These are phyloP conservation scores for Taurulus bubalis DNA, from an alignment of 2,113 vertebrate genomes.

Conservation along the genomic window DNA sequence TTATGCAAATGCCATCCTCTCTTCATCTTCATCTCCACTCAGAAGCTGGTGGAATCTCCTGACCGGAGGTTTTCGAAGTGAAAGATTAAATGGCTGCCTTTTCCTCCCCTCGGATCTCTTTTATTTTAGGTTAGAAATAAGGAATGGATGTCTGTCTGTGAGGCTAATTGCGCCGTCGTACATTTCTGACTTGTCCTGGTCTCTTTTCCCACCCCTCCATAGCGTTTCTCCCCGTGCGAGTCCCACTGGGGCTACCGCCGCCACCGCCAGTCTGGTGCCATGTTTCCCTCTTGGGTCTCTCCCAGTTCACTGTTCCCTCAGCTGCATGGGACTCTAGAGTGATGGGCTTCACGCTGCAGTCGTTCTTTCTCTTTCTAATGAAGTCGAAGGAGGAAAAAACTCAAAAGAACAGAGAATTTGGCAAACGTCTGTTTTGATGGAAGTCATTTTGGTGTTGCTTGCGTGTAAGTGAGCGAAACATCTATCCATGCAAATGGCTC, in stretches of 20 bases:
- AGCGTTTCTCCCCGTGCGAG: background rate
- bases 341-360: background rate
- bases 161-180: slow-evolving; percentile 68
- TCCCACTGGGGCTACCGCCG: slow-evolving; percentile 26
- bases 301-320: slow-evolving; percentile 12
- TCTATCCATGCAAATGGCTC: background rate
- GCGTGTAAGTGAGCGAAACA: background rate
- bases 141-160: slow-evolving; percentile 62
- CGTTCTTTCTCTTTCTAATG: background rate
- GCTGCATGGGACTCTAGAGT: background rate
- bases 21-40: slow-evolving; percentile 32
- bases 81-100: slow-evolving; percentile 73
- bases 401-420: background rate
- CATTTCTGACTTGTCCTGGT: slow-evolving; percentile 44
- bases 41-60: slow-evolving; percentile 60
- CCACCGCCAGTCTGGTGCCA: slow-evolving; percentile 32
- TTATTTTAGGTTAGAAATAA: slow-evolving; percentile 65
- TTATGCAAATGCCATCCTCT: slow-evolving; percentile 76
- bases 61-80: slow-evolving; percentile 64
- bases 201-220: background rate
- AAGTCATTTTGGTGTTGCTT: background rate
- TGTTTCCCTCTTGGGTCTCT: slow-evolving; percentile 9
- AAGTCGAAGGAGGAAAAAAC: background rate
- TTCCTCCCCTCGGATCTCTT: slow-evolving; percentile 62
- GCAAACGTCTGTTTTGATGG: background rate